Conservation (phyloP, 2,113 vertebrate species). For the Heterocephalus glaber region DNA sequence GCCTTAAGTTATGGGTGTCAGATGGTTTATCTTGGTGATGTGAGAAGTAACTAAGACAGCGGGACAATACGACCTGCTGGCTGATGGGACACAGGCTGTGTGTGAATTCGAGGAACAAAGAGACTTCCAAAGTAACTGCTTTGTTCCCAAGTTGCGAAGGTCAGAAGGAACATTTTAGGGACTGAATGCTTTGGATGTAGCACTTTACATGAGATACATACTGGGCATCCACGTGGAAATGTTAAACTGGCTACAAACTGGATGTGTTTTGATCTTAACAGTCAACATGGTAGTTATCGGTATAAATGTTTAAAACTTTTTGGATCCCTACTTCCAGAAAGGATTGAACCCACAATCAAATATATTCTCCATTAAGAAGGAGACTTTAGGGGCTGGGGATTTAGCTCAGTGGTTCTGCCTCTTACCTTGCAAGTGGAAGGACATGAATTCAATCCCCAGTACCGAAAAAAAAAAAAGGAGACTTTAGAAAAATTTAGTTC, state of each 20-base stretch:
- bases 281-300: not conserved
- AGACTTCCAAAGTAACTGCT: not conserved
- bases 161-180: not conserved
- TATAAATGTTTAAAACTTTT: not conserved
- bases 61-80: not conserved
- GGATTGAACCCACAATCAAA: not conserved
- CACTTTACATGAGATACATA: too few relatives aligned
- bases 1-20: too few relatives aligned
- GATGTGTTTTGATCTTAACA: not conserved
- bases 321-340: not conserved
- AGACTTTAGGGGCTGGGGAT: too few relatives aligned
- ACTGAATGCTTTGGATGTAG: not conserved
- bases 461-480: too few relatives aligned
- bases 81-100: not conserved
- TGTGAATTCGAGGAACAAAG: not conserved
- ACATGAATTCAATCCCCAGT: too few relatives aligned
- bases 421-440: too few relatives aligned
- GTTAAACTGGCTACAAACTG: not conserved
- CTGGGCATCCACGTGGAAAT: not conserved
- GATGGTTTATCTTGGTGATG: too few relatives aligned
- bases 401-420: too few relatives aligned
- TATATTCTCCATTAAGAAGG: not conserved
- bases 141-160: not conserved
- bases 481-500: not conserved
- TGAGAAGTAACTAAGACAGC: too few relatives aligned